Conservation (phyloP, 2,888 invertebrate species). For the Pseudoips prasinana region DNA sequence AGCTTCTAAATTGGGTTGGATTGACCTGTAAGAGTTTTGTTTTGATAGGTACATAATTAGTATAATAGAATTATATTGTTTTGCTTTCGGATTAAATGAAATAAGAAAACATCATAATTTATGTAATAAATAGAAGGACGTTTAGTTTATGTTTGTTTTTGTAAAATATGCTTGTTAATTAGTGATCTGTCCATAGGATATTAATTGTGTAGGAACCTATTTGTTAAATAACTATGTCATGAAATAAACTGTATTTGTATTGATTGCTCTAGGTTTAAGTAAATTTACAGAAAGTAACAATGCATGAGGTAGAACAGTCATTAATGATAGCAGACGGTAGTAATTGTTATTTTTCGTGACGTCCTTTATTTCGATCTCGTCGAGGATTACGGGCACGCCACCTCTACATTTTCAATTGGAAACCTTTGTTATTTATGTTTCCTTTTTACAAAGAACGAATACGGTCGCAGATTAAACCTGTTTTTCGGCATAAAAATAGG, state of each 20-base stretch:
- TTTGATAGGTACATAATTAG: constrained; percentile 15
- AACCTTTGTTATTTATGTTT: constrained; percentile 23
- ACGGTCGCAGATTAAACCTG: no score
- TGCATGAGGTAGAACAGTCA: constrained; percentile 50
- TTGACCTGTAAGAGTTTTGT: constrained; percentile 19
- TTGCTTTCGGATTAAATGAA: constrained; percentile 7
- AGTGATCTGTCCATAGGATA: no score
- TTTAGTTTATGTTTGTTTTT: no score
- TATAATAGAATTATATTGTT: constrained; percentile 11
- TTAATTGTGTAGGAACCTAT: neutral
- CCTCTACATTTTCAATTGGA: constrained; percentile 40
- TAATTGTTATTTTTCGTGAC: constrained; percentile 61
- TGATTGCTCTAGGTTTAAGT: no score
- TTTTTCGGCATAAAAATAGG: no score
- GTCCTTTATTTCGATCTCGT: constrained; percentile 46
- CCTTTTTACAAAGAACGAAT: no score
- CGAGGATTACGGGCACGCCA: constrained; percentile 50
- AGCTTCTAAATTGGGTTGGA: constrained; percentile 14
- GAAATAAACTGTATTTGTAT: no score
- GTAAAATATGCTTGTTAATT: no score
- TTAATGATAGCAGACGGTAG: constrained; percentile 40
- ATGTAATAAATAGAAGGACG: no score
- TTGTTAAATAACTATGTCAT: no score
- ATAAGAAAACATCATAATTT: constrained; percentile 3
- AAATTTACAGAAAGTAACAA: no score